Percentiles rank a stretch among this genome's conserved stretches.
Evolutionary conservation across 2,797 vertebrate species (phyloP).

Genomic region (Gallirallus australis): DNA sequence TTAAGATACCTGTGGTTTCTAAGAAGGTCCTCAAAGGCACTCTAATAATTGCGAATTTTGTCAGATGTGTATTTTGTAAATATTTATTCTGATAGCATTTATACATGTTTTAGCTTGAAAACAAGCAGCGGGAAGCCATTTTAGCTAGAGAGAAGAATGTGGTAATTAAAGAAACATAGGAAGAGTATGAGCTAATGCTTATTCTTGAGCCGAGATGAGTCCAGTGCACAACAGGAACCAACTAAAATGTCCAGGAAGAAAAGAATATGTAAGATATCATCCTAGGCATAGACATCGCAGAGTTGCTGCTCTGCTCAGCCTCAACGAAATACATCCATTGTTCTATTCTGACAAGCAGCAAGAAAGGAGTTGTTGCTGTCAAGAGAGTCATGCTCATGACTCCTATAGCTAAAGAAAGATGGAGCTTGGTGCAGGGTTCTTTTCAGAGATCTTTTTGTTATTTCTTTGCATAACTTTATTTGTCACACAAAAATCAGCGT

Average conservation of each 20-base stretch:
- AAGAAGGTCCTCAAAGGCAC: not conserved
- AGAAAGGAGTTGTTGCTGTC: not conserved
- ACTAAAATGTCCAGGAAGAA: not conserved
- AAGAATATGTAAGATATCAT: not conserved
- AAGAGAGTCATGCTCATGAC: rapidly evolving
- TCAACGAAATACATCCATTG: not conserved
- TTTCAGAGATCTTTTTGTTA: not conserved
- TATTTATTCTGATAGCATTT: not conserved
- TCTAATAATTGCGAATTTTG: not conserved
- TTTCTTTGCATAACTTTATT: not conserved
- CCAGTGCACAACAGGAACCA: not conserved
- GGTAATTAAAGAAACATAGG: not conserved
- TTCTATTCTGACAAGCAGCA: not conserved
- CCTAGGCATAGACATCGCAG: not conserved
- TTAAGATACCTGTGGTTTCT: not conserved
- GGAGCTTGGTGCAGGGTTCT: not conserved
- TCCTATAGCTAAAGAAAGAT: not conserved
- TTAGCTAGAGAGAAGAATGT: not conserved
- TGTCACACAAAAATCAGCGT: not conserved
- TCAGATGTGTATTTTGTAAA: not conserved
- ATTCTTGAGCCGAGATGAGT: not conserved
- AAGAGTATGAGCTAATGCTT: not conserved
- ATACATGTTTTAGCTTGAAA: not conserved
- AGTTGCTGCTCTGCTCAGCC: not conserved
- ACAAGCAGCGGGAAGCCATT: not conserved